Base-by-base conservation (phyloP, 2,113 vertebrate species). In the Acrocephalus kingi region DNA sequence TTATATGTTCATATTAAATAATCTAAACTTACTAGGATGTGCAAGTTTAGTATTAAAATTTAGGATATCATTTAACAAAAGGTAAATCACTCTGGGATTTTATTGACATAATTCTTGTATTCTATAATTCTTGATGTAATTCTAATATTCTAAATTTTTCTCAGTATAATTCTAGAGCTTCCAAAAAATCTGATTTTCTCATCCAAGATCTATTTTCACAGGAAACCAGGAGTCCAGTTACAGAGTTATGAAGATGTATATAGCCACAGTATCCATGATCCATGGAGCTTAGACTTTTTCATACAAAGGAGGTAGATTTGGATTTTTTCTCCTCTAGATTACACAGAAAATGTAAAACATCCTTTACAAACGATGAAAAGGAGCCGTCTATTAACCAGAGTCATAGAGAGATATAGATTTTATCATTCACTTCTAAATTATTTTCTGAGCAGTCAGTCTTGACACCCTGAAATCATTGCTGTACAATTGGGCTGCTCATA, bases 191-290 rank as follows among this genome's bases (percentile, higher is more conserved):
- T 80, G 21, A 59, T 83, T 87, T 96, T 95, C 63, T 89, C 51
- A 76, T 87, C 51, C 33, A 92, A 75, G 28, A 13, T 46, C 48
- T 82, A 33, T 76, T 92, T 91, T 66, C 49, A 35, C 13, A 79
- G 23, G 67, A 21, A 94, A 73, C 24, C 46, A 79, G 17, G 66
- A 71, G 63, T 90, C 87, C 78, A 83, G 19, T 48, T 76, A 62
- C 30, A 37, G 72, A 63, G 15, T 76, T 90, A 63, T 45, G 27
- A 83, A 88, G 79, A 39, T 71, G 21, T 91, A 43, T 87, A 55
- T 71, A 93, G 63, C 71, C 95, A 90, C 77, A 43, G 90, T 95
- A 88, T 91, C 90, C 75, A 94, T 80, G 68, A 88, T 91, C 87
- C 75, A 94, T 80, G 68, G 67, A 93, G 22, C 43, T 85, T 55